phyloP scores from a whole-genome alignment of 1,140 invertebrate genomes.

The Delia radicum region DNA sequence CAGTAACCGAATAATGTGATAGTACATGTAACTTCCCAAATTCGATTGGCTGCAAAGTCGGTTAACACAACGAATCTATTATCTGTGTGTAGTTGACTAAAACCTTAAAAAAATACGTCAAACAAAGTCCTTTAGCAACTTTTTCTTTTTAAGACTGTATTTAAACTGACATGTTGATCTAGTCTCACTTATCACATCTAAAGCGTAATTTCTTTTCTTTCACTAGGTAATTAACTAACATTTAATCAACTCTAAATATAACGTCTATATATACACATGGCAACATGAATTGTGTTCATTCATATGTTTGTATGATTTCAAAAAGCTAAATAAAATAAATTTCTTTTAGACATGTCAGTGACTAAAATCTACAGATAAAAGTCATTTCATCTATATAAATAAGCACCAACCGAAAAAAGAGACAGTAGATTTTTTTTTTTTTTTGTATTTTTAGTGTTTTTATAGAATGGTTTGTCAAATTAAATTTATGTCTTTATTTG shows the following conservation, averaged over 20 bases:
- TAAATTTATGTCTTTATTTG: conserved; percentile 21
- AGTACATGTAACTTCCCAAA: too few relatives aligned
- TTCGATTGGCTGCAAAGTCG: too few relatives aligned
- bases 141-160: too few relatives aligned
- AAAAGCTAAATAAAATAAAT: conserved; percentile 14
- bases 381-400: conserved; percentile 16
- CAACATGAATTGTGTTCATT: not conserved
- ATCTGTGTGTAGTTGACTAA: too few relatives aligned
- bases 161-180: not conserved
- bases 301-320: not conserved
- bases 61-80: too few relatives aligned
- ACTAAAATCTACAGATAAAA: conserved; percentile 19
- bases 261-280: not conserved
- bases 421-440: not conserved
- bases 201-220: not conserved
- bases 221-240: not conserved
- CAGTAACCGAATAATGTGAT: too few relatives aligned
- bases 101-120: too few relatives aligned
- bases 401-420: not conserved
- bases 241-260: not conserved
- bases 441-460: not conserved
- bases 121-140: too few relatives aligned
- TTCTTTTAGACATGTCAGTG: conserved; percentile 18
- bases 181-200: not conserved
- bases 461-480: conserved; percentile 17